Evolutionary conservation across 1,140 invertebrate species (phyloP).

Genomic region (Rhagoletis pomonella): DNA sequence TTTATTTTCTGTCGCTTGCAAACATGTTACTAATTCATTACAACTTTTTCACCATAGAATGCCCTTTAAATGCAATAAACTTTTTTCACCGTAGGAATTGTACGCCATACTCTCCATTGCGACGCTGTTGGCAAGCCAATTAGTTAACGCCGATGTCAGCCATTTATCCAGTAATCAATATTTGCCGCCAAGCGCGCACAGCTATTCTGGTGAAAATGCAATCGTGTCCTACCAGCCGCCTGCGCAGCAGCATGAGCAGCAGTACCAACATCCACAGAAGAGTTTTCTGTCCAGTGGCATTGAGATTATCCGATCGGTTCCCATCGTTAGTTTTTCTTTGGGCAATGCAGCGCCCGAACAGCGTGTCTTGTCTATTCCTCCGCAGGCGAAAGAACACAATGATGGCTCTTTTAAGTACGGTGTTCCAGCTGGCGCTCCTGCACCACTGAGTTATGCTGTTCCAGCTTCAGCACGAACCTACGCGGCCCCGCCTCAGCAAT

Average conservation of each 20-base stretch:
- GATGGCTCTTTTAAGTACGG: not conserved
- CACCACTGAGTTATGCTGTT: conserved; percentile 24
- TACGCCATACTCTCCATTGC: conserved; percentile 59
- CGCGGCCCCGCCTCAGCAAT: conserved; percentile 57
- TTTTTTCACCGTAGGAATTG: conserved; percentile 60
- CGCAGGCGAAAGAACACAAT: conserved; percentile 45
- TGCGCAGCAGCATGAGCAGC: not conserved
- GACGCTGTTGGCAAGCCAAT: conserved; percentile 60
- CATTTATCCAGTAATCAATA: conserved; percentile 59
- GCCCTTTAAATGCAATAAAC: too few species aligned
- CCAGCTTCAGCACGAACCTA: conserved; percentile 44
- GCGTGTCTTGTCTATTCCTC: not conserved
- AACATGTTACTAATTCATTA: too few species aligned
- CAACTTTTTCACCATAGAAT: too few species aligned
- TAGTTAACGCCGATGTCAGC: conserved; percentile 66
- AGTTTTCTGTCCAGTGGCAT: conserved; percentile 19
- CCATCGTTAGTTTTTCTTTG: conserved; percentile 53
- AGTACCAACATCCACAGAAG: not conserved
- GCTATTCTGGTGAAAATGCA: not conserved
- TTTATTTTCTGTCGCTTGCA: too few species aligned
- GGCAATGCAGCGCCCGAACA: not conserved
- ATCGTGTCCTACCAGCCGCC: not conserved
- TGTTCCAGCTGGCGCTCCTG: not conserved
- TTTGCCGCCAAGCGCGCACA: conserved; percentile 48
- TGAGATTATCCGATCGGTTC: conserved; percentile 52